Conservation (phyloP, 2,888 invertebrate genomes). For the Drosophila melanosoma region DNA sequence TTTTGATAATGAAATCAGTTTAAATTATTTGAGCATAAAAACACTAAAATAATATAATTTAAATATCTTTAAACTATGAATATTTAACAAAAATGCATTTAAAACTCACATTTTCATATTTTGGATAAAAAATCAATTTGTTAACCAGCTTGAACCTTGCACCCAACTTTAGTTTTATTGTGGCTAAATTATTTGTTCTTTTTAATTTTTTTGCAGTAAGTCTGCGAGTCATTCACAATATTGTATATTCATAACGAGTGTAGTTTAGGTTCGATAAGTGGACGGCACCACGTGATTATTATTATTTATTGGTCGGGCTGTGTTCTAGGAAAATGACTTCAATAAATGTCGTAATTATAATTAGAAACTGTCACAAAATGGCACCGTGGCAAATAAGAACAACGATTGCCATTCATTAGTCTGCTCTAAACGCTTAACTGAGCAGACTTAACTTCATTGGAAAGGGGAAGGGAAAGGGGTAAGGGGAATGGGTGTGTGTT, state of each 20-base stretch:
- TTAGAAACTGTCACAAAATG: conserved; percentile 56
- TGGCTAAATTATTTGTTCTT: conserved; percentile 4
- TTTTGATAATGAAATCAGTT: not conserved
- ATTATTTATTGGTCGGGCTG: conserved; percentile 40
- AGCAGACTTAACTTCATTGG: conserved; percentile 28
- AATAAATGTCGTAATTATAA: conserved; percentile 50
- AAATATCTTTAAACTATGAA: not conserved
- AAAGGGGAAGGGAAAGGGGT: not conserved
- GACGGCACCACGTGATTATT: conserved; percentile 47
- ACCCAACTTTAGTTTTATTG: not conserved
- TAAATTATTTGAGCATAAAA: not conserved
- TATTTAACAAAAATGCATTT: not conserved
- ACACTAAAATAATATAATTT: not conserved
- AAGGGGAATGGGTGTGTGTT: conserved; percentile 27
- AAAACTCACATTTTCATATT: not conserved
- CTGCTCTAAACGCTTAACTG: conserved; percentile 40
- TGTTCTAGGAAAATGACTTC: conserved; percentile 40
- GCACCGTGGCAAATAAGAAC: conserved; percentile 27
- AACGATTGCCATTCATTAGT: conserved; percentile 69
- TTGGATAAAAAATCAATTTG: not conserved
- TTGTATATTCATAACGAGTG: conserved; percentile 5
- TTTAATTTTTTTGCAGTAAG: not conserved
- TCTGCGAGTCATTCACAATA: conserved; percentile 23
- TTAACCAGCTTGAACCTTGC: conserved; percentile 10
- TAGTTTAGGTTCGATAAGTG: conserved; percentile 29